phyloP scores from a whole-genome alignment of 1,140 invertebrate species.

The Tetramorium simillimum region DNA sequence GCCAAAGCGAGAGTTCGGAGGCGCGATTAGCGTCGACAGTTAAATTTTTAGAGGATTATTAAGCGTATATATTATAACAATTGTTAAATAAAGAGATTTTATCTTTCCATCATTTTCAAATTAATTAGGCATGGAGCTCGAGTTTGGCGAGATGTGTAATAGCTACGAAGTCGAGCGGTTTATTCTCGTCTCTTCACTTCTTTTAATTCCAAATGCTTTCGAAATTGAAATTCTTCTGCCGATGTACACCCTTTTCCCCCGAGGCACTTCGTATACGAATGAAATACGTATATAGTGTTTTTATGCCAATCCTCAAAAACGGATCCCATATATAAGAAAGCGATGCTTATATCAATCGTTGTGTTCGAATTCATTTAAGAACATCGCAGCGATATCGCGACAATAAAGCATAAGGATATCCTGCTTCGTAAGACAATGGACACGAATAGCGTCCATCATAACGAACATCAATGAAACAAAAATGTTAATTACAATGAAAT shows the following conservation, averaged over 20 bases:
- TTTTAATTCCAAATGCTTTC: conserved; percentile 1
- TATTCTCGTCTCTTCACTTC: not conserved
- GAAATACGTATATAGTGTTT: not conserved
- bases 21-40: conserved; percentile 15
- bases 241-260: not conserved
- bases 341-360: not conserved
- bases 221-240: not conserved
- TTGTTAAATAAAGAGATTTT: conserved; percentile 51
- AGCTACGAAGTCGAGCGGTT: not conserved
- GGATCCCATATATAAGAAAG: not conserved
- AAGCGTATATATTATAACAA: conserved; percentile 24
- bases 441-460: not conserved
- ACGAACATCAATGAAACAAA: not conserved
- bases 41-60: conserved; percentile 38
- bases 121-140: not conserved
- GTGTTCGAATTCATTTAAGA: not conserved
- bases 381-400: conserved; percentile 2
- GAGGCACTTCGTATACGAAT: not conserved
- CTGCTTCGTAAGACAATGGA: not conserved
- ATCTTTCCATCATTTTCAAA: conserved; percentile 30
- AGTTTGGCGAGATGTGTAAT: not conserved
- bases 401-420: conserved; percentile 34
- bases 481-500: not conserved
- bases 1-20: conserved; percentile 24
- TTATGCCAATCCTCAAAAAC: not conserved